Evolutionary conservation across 2,113 vertebrate species (phyloP), one percentile per base, ranked within the genome.

Genomic region (Pitta sordida): DNA sequence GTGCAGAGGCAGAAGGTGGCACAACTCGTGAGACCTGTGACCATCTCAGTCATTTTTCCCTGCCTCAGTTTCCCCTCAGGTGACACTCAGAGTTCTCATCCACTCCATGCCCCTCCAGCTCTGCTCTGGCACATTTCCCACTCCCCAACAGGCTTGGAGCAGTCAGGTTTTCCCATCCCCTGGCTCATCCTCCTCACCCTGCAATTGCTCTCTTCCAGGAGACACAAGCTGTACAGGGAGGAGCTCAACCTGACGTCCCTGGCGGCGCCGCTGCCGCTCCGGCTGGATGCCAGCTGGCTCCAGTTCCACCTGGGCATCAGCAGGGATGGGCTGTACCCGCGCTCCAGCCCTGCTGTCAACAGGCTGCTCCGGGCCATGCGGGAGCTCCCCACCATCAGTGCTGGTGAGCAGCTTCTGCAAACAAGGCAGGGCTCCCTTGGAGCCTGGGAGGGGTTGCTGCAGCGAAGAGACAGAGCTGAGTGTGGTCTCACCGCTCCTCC

Each of bases 291-390:
- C 95, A 98, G 97, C 93, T 99, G 99, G 99, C 84, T 99, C 44
- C 98, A 98, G 90, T 99, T 99, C 96, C 99, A 99, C 87, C 92
- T 98, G 96, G 99, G 98, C 18, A 99, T 99, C 74, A 98, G 62
- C 83, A 98, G 98, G 30, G 97, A 98, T 0, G 98, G 98, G 24
- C 97, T 99, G 32, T 99, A 99, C 88, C 95, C 98, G 0, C 97
- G 98, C 9, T 95, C 98, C 41, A 99, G 99, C 85, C 93, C 97
- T 0, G 23, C 91, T 0, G 17, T 99, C 68, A 91, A 76, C 67
- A 79, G 79, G 2, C 98, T 99, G 19, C 98, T 99, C 32, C 94
- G 56, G 12, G 98, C 99, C 95, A 98, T 99, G 98, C 95, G 62
- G 16, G 67, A 53, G 9, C 71, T 97, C 12, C 58, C 93, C 22